Evolutionary conservation across 2,888 invertebrate genomes (phyloP).

Genomic region (Euclidia mi): DNA sequence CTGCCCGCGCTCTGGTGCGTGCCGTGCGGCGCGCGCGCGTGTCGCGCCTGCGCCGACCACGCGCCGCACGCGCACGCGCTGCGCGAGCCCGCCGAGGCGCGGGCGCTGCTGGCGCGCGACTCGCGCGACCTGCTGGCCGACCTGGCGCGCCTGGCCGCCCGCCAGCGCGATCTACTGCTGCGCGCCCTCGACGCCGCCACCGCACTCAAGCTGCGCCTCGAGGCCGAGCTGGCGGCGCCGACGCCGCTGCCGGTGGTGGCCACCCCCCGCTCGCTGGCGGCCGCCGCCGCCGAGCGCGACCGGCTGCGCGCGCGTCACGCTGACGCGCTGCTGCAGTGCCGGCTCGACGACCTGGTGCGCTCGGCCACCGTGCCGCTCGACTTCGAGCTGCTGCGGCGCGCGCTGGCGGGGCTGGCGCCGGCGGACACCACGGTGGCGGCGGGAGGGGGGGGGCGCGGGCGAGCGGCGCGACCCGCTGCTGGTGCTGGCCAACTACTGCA

Average conservation of each 20-base stretch:
- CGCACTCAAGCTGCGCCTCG: conserved; percentile 93
- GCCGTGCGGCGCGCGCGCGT: conserved; percentile 92
- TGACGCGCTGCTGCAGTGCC: conserved; percentile 93
- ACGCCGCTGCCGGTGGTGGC: conserved; percentile 87
- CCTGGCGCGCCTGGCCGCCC: conserved; percentile 91
- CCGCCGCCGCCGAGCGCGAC: conserved; percentile 91
- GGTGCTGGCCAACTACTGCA: conserved; percentile 94
- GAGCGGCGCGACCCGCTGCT: conserved; percentile 92
- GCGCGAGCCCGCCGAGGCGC: conserved; percentile 91
- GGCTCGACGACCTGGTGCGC: conserved; percentile 74
- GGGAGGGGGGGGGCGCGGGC: conserved; percentile 76
- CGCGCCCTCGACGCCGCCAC: conserved; percentile 94
- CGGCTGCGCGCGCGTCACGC: conserved; percentile 88
- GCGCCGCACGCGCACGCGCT: conserved; percentile 92
- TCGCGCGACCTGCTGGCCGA: conserved; percentile 87
- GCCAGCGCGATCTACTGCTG: conserved; percentile 93
- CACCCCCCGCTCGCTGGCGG: conserved; percentile 90
- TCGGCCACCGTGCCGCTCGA: conserved; percentile 32
- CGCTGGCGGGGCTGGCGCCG: conserved; percentile 24
- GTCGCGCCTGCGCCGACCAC: conserved; percentile 91
- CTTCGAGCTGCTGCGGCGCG: conserved; percentile 31
- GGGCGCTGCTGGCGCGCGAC: conserved; percentile 87
- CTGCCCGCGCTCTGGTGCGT: conserved; percentile 94
- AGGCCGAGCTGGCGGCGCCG: conserved; percentile 90
- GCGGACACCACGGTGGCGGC: conserved; percentile 17